Evolutionary conservation across 2,888 invertebrate genomes (phyloP).

Genomic region (Eupeodes luniger): DNA sequence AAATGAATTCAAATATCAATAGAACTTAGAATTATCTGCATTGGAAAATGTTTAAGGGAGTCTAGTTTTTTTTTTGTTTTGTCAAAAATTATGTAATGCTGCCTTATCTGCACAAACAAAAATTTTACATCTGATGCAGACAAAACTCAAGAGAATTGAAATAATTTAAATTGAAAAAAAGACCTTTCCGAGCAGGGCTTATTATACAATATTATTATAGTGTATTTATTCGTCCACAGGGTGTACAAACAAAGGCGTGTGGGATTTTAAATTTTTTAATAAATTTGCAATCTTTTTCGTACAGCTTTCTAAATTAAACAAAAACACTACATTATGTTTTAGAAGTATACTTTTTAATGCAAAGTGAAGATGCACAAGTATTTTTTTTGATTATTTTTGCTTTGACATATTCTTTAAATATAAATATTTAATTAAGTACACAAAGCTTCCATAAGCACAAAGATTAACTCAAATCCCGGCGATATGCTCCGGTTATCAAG

Average conservation of each 20-base stretch:
- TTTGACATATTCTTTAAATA: too few relatives aligned
- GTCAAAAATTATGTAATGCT: slow-evolving; percentile 42
- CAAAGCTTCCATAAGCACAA: too few relatives aligned
- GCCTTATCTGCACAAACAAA: slow-evolving; percentile 63
- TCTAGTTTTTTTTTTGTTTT: slow-evolving; percentile 2
- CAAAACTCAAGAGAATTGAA: slow-evolving; percentile 41
- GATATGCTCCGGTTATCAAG: too few relatives aligned
- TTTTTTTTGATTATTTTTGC: too few relatives aligned
- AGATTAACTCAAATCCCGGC: too few relatives aligned
- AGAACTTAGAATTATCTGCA: slow-evolving; percentile 1
- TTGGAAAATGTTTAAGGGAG: slow-evolving; percentile 14
- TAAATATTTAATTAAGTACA: too few relatives aligned
- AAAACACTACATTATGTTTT: too few relatives aligned
- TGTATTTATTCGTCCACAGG: slow-evolving; percentile 59
- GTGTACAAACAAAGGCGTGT: slow-evolving; percentile 4
- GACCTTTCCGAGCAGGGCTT: slow-evolving; percentile 63
- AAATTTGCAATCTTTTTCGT: slow-evolving; percentile 48
- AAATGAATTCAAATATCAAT: not conserved
- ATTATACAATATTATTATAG: slow-evolving; percentile 36
- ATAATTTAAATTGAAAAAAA: slow-evolving; percentile 1
- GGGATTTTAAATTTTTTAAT: slow-evolving; percentile 34
- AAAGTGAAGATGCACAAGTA: too few relatives aligned
- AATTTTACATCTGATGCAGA: slow-evolving; percentile 56
- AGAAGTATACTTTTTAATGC: too few relatives aligned
- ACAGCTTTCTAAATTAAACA: slow-evolving; percentile 16